Base-by-base conservation (phyloP, 2,797 vertebrate genomes). In the Zenarchopterus dispar region DNA sequence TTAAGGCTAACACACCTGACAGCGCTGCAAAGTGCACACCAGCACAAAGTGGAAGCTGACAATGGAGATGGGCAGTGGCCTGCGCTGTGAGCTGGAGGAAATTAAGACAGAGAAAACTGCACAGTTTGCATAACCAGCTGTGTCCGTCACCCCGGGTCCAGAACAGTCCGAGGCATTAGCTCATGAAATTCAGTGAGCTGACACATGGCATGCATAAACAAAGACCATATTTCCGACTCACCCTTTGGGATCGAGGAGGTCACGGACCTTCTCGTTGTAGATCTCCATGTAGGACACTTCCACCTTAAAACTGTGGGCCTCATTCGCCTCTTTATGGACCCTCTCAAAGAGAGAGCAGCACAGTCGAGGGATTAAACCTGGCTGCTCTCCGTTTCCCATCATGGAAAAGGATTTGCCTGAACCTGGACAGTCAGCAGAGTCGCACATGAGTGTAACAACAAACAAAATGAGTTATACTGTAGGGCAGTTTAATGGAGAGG, bases 261-360 rank as follows among this genome's bases (percentile, higher is more conserved):
- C 98, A 52, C 98, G 91, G 75, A 99, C 98, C 75, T 98, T 98
- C 86, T 99, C 98, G 22, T 99, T 99, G 93, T 99, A 99, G 90
- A 99, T 99, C 93, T 99, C 98, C 98, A 99, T 98, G 84, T 93
- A 99, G 51, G 98, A 99, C 16, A 99, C 97, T 90, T 99, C 97
- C 0, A 99, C 94, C 91, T 99, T 99, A 85, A 99, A 99, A 44
- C 93, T 93, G 63, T 98, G 96, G 46, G 91, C 92, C 67, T 97
- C 94, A 55, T 93, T 96, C 80, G 93, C 93, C 85, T 97, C 94
- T 58, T 83, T 73, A 78, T 95, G 93, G 80, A 98, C 95, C 89
- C 96, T 95, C 90, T 98, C 94, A 80, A 99, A 99, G 79, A 99
- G 93, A 58, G 95, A 92, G 92, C 96, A 96, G 89, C 98, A 99